Percentiles rank a stretch among this genome's conserved stretches.
phyloP scores from a whole-genome alignment of 2,888 invertebrate species.

The Gymnoscelis rufifasciata region DNA sequence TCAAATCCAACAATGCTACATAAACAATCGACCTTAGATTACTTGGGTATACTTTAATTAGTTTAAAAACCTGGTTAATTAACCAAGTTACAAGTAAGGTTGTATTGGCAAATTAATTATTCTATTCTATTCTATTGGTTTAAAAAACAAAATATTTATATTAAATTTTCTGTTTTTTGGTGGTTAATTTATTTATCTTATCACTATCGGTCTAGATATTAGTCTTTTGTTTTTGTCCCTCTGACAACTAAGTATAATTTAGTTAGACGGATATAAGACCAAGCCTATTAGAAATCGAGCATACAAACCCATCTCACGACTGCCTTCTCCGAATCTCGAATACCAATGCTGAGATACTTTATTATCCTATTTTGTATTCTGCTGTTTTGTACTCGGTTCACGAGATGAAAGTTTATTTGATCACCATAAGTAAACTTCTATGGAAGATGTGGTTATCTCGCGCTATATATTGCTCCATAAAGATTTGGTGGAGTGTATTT shows the following conservation, averaged over 20 bases:
- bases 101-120: no score
- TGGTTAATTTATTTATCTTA: no score
- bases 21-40: no score
- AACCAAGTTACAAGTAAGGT: no score
- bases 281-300: slow-evolving; percentile 42
- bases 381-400: neutral
- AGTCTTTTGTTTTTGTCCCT: neutral
- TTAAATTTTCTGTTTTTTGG: no score
- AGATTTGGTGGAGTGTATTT: no score
- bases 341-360: slow-evolving; percentile 2
- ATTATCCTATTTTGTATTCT: slow-evolving; percentile 9
- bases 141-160: no score
- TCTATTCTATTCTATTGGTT: no score
- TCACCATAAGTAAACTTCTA: neutral
- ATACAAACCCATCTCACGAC: slow-evolving; percentile 34
- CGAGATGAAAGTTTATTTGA: neutral
- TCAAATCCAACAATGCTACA: no score
- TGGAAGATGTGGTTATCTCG: neutral
- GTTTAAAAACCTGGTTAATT: no score
- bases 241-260: slow-evolving; percentile 1
- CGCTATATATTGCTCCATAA: neutral
- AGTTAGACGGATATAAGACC: slow-evolving; percentile 19
- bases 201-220: no score
- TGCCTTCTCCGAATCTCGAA: slow-evolving; percentile 17
- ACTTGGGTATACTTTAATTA: no score